phyloP scores from a whole-genome alignment of 2,797 vertebrate species.

The Sebastolobus altivelis region DNA sequence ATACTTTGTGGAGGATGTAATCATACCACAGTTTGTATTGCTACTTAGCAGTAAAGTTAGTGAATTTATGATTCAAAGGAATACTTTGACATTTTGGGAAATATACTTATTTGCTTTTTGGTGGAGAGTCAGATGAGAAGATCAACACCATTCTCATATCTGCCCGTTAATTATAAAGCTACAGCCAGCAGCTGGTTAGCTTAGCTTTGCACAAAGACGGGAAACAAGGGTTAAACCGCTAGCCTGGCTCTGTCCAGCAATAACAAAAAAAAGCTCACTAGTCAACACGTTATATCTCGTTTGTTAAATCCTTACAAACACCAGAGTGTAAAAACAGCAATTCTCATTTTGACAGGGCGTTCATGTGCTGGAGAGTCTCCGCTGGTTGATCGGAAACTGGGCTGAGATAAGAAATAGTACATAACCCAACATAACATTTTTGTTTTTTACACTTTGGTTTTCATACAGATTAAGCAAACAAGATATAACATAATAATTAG shows the following conservation, averaged over 20 bases:
- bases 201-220: conserved; percentile 1
- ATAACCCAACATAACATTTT: not conserved
- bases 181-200: not conserved
- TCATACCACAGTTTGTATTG: not conserved
- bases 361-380: too few relatives aligned
- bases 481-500: not conserved
- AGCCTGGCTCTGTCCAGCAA: not conserved
- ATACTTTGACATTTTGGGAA: not conserved
- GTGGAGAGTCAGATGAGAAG: not conserved
- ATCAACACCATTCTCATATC: not conserved
- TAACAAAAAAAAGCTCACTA: not conserved
- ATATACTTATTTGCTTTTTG: not conserved
- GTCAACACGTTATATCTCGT: not conserved
- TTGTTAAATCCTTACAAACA: not conserved
- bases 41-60: not conserved
- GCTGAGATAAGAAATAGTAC: not conserved
- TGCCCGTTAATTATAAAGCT: not conserved
- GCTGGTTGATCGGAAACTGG: too few relatives aligned
- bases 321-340: not conserved
- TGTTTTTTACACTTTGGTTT: not conserved
- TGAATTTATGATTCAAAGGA: conserved; percentile 9
- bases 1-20: not conserved
- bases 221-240: not conserved
- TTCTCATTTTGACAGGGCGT: too few relatives aligned
- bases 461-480: not conserved